phyloP scores from a whole-genome alignment of 2,888 invertebrate species.

The Hyposoter didymator region DNA sequence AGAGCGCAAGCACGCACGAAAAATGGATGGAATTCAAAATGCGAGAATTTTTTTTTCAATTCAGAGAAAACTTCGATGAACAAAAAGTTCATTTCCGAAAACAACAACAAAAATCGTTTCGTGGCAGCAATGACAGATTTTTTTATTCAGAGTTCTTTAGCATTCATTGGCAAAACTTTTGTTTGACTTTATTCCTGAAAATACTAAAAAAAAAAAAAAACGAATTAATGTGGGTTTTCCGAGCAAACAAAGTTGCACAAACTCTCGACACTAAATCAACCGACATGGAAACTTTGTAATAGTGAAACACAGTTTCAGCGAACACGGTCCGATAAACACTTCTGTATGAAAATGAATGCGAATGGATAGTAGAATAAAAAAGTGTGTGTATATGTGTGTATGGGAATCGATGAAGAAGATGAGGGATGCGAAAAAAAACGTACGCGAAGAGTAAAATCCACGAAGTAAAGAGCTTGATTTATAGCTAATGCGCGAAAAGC shows the following conservation, averaged over 20 bases:
- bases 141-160: neutral
- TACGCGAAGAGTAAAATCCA: constrained; percentile 37
- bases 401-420: constrained; percentile 25
- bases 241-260: neutral
- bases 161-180: neutral
- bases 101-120: neutral
- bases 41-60: neutral
- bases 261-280: neutral
- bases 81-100: neutral
- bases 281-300: constrained; percentile 28
- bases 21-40: constrained; percentile 14
- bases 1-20: constrained; percentile 13
- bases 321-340: constrained; percentile 9
- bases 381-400: neutral
- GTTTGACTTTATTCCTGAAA: neutral
- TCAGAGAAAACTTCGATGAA: constrained; percentile 12
- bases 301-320: constrained; percentile 22
- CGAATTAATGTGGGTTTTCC: neutral
- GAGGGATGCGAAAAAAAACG: constrained; percentile 16
- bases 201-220: neutral
- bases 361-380: neutral
- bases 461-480: constrained; percentile 69
- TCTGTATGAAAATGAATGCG: constrained; percentile 11
- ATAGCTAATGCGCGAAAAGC: constrained; percentile 67
- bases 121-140: neutral